These are phyloP conservation scores for Tragopan temminckii DNA, from an alignment of 2,797 vertebrate genomes.

Conservation along the genomic window DNA sequence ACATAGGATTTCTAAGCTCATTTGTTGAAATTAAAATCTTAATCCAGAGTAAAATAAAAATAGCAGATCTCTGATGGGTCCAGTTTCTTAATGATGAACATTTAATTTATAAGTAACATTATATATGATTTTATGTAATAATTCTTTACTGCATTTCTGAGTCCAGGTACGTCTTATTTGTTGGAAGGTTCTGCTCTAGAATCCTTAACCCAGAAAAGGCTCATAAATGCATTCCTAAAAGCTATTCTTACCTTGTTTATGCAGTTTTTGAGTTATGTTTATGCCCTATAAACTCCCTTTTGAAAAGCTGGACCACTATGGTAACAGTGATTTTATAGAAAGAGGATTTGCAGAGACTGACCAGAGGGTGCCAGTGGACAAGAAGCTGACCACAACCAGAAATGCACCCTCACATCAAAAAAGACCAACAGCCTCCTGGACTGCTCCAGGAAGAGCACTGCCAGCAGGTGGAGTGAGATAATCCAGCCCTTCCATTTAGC, in stretches of 20 bases:
- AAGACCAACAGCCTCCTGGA: neutral
- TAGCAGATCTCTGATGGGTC: fast-evolving
- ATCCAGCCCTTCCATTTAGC: neutral
- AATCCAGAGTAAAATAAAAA: neutral
- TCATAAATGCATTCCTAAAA: neutral
- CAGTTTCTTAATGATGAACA: neutral
- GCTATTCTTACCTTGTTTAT: neutral
- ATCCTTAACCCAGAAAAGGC: neutral
- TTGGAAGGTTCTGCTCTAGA: neutral
- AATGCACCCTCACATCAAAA: neutral
- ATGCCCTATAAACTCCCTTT: neutral
- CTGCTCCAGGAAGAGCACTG: neutral
- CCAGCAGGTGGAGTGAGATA: neutral
- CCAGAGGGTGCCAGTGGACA: neutral
- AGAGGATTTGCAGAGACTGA: neutral
- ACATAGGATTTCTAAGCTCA: neutral
- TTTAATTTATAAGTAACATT: neutral
- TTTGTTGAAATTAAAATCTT: neutral
- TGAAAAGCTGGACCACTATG: neutral
- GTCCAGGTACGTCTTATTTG: neutral
- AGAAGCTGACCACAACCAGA: neutral
- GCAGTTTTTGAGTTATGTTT: neutral
- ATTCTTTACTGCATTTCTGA: neutral
- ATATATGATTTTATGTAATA: neutral
- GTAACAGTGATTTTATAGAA: neutral